These are phyloP conservation scores for Acanthurus lineatus DNA, from an alignment of 2,797 vertebrate genomes.

Conservation along the genomic window DNA sequence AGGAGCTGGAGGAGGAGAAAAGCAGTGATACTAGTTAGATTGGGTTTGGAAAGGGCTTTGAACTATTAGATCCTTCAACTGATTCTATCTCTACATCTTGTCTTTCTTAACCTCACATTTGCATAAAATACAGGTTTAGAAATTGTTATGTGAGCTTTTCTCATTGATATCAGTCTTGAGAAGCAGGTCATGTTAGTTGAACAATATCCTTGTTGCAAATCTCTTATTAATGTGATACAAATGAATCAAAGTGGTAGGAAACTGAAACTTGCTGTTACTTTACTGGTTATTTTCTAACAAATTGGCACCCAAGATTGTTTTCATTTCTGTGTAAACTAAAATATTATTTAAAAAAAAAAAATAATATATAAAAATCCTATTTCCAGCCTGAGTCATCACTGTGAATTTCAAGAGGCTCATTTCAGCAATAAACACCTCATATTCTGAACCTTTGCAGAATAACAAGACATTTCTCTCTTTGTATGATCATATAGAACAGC, in stretches of 20 bases:
- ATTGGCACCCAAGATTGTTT: neutral
- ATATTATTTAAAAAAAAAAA: neutral
- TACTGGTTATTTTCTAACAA: neutral
- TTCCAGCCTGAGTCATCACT: neutral
- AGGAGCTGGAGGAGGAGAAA: too few species aligned
- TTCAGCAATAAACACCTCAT: neutral
- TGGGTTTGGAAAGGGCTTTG: too few species aligned
- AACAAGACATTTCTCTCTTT: neutral
- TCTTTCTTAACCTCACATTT: too few species aligned
- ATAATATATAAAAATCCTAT: neutral
- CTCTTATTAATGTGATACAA: neutral
- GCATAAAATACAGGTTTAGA: too few species aligned
- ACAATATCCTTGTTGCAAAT: too few species aligned
- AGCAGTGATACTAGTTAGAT: too few species aligned
- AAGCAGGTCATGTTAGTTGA: too few species aligned
- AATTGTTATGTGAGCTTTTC: too few species aligned
- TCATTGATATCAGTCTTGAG: too few species aligned
- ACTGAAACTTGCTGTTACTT: neutral
- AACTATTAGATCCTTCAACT: too few species aligned
- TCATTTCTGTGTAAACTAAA: neutral
- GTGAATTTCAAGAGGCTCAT: neutral
- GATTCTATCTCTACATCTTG: too few species aligned
- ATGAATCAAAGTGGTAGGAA: neutral
- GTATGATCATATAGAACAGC: slow-evolving; percentile 10
- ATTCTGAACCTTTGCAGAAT: slow-evolving; percentile 10